Base-by-base conservation (phyloP, 2,888 invertebrate species). In the Lumbricus terrestris region DNA sequence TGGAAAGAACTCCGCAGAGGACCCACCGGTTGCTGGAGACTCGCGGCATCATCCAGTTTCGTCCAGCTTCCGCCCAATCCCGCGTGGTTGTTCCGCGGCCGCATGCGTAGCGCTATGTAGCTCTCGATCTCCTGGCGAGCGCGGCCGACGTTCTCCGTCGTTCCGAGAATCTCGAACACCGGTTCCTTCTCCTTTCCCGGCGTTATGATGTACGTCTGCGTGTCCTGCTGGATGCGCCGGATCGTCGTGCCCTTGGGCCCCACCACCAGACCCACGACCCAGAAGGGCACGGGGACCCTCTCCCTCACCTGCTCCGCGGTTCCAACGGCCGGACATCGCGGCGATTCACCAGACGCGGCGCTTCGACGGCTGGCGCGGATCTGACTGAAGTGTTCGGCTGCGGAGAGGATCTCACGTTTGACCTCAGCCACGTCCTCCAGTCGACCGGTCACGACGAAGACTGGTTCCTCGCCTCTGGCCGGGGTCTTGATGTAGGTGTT, bases 401-500 rank as follows among this genome's bases (percentile, higher is more conserved):
- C 99, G 34, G 98, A 98, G 90, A 99, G 96, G 94, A 99, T 99
- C 96, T 99, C 99, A 92, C 97, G 96, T 95, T 99, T 99, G 93
- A 99, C 99, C 94, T 98, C 97, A 93, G 97, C 97, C 88, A 99
- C 99, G 95, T 99, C 99, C 95, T 99, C 99, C 95, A 98, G 98
- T 93, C 99, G 97, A 88, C 99, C 99, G 42, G 99, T 99, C 92
- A 99, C 99, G 91, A 99, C 99, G 96, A 99, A 99, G 93, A 99
- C 98, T n/a, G 99, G 99, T 95, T 99, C 99, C 95, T 99, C 99
- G 88, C 98, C 98, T 91, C 99, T 97, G 82, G 99, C 98, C 91
- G 99, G 99, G 16, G 99, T 99, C 96, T 99, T 94, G 95, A 99
- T 99, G 96, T 99, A 99, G 2, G 99, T 99, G 96, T 99, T 99